These are phyloP conservation scores for Craniophora ligustri DNA, from an alignment of 2,888 invertebrate species.

Conservation along the genomic window DNA sequence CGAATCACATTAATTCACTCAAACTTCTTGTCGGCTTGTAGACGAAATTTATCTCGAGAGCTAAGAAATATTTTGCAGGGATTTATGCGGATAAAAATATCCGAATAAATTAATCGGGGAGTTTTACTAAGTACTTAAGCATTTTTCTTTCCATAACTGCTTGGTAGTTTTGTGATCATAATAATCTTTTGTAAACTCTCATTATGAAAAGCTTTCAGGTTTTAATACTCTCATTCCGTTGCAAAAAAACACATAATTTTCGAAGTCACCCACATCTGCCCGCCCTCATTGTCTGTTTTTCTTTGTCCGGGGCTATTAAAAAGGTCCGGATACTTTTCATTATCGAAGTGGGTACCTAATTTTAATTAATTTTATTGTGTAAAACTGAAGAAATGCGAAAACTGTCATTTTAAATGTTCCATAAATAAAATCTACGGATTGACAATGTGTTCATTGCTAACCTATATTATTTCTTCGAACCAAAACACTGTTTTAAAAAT, in stretches of 20 bases:
- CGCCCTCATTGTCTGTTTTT: conserved; percentile 21
- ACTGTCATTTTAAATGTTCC: not conserved
- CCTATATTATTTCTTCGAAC: no score
- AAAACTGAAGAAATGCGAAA: not conserved
- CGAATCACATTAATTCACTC: conserved; percentile 13
- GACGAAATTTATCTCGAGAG: conserved; percentile 36
- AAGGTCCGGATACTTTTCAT: conserved; percentile 16
- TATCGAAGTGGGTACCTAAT: not conserved
- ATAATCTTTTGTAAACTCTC: conserved; percentile 14
- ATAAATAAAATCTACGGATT: not conserved
- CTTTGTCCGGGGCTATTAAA: conserved; percentile 18
- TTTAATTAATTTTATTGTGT: conserved; percentile 6
- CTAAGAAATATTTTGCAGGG: conserved; percentile 17
- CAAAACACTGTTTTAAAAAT: no score
- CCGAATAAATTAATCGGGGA: conserved; percentile 24
- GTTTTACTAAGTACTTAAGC: conserved; percentile 21
- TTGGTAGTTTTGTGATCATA: conserved; percentile 27
- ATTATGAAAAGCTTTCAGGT: not conserved
- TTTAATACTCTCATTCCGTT: conserved; percentile 11
- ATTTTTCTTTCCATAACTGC: conserved; percentile 26
- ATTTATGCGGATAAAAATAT: no score
- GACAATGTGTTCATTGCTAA: no score
- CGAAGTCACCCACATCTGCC: not conserved
- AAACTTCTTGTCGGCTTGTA: conserved; percentile 39
- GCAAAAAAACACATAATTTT: conserved; percentile 12